Evolutionary conservation across 2,888 invertebrate species (phyloP).

Genomic region (Erebia ligea): DNA sequence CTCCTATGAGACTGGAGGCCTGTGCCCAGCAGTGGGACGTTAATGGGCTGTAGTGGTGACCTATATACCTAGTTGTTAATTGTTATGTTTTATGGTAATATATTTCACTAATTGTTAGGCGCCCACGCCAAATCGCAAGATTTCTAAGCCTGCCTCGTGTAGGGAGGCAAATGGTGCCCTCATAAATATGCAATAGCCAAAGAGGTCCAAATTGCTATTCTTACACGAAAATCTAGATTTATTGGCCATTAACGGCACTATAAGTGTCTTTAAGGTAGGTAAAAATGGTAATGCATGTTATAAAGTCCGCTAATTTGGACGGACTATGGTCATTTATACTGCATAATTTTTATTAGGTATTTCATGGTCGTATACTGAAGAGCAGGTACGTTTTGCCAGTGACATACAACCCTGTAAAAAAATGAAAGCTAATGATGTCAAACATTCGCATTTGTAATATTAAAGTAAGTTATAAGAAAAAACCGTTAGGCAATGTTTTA

Average conservation of each 20-base stretch:
- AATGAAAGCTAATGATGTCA: too few species aligned
- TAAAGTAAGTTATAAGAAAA: too few species aligned
- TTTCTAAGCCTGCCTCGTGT: slow-evolving; percentile 21
- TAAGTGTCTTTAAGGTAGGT: slow-evolving; percentile 30
- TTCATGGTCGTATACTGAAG: too few species aligned
- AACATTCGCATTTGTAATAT: too few species aligned
- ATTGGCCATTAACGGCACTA: slow-evolving; percentile 37
- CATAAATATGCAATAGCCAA: slow-evolving; percentile 40
- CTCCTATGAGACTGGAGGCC: too few species aligned
- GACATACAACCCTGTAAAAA: too few species aligned
- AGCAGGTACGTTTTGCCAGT: too few species aligned
- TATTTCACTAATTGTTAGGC: slow-evolving; percentile 4
- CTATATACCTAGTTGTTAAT: too few species aligned
- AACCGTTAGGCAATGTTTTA: too few species aligned
- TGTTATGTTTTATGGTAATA: neutral
- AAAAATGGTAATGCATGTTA: slow-evolving; percentile 35
- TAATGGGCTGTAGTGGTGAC: too few species aligned
- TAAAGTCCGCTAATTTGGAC: slow-evolving; percentile 15
- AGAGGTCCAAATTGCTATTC: slow-evolving; percentile 41
- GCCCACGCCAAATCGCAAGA: slow-evolving; percentile 28
- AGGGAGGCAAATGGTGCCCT: slow-evolving; percentile 29
- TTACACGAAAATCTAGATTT: slow-evolving; percentile 41
- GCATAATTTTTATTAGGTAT: neutral
- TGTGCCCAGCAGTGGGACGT: too few species aligned
- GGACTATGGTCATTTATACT: slow-evolving; percentile 1